Base-by-base conservation (phyloP, 2,888 invertebrate species). In the Platerodrilus igneus region DNA sequence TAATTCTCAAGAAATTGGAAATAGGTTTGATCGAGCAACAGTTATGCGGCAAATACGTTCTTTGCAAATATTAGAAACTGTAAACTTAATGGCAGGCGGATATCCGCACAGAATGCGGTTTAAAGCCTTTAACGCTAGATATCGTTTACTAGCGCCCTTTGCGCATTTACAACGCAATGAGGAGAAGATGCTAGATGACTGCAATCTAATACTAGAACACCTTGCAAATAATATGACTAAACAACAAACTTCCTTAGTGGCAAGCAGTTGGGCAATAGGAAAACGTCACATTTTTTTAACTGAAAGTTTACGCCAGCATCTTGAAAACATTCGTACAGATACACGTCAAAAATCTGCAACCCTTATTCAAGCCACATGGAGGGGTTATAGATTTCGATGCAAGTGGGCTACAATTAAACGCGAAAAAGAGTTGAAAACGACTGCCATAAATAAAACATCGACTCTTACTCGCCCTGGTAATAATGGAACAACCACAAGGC, bases 91-190 rank as follows among this genome's bases (percentile, higher is more conserved):
- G 93, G 91, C 92, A 8, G 88, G 88, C 58, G 93, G 93, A 5
- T 92, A 88, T 68, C 94, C 94, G 15, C 94, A 95, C 67, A 78
- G 92, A 55, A 90, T 94, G 91, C 78, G 93, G 14, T 94, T 93
- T 69, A 92, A 90, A 64, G 89, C 89, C 20, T 94, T 94, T 70
- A 86, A 86, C 63, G 77, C 80, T 1, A 78, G 93, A 16, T 95
- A 94, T 71, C 78, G 86, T 52, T 77, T 90, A 60, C 71, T 93
- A 55, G 89, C 86, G 36, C 83, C 86, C n/a, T 87, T 87, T 62
- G 78, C 80, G 47, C 76, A 74, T 57, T 67, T 78, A 37, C 71
- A 78, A 4, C 70, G 81, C 10, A 74, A 74, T 33, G 83, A 83
- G 57, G 83, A 83, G 60, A 85, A 83, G 59, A 79, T 81, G n/a